Evolutionary conservation across 2,888 invertebrate species (phyloP).

Genomic region (Anagyrus pseudococci): DNA sequence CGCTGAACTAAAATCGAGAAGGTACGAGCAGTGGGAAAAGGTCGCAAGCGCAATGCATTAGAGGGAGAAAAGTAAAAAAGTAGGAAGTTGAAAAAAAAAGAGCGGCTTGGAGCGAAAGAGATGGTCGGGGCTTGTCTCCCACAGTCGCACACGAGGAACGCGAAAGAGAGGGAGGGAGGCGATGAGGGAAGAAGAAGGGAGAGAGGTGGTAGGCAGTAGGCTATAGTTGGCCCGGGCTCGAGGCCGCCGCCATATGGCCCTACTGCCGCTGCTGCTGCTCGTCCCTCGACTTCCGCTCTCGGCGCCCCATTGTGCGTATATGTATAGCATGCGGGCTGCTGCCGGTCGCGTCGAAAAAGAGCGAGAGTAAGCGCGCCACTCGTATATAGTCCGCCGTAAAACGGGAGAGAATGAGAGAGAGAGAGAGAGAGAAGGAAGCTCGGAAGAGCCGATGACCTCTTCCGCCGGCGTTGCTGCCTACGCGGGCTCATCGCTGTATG

Average conservation of each 20-base stretch:
- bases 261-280: slow-evolving; percentile 10
- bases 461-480: too few species aligned
- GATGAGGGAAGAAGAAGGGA: too few species aligned
- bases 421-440: too few species aligned
- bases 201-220: slow-evolving; percentile 5
- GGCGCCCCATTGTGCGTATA: slow-evolving; percentile 9
- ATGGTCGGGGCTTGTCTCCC: slow-evolving; percentile 4
- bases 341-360: too few species aligned
- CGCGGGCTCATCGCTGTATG: not conserved
- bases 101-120: slow-evolving; percentile 1
- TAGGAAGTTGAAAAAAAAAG: slow-evolving; percentile 30
- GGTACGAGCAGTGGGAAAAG: not conserved
- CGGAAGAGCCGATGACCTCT: too few species aligned
- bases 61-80: not conserved
- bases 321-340: not conserved
- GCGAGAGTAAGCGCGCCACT: too few species aligned
- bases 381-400: too few species aligned
- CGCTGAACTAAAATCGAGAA: too few species aligned
- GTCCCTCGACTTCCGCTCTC: slow-evolving; percentile 36
- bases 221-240: slow-evolving; percentile 27
- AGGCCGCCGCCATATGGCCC: slow-evolving; percentile 35
- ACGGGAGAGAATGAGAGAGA: too few species aligned
- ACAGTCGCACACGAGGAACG: not conserved
- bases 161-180: too few species aligned
- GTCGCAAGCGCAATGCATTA: not conserved